Percentiles rank a stretch among this genome's conserved stretches.
These are phyloP conservation scores for Delia radicum DNA, from an alignment of 1,140 invertebrate species.

Conservation along the genomic window DNA sequence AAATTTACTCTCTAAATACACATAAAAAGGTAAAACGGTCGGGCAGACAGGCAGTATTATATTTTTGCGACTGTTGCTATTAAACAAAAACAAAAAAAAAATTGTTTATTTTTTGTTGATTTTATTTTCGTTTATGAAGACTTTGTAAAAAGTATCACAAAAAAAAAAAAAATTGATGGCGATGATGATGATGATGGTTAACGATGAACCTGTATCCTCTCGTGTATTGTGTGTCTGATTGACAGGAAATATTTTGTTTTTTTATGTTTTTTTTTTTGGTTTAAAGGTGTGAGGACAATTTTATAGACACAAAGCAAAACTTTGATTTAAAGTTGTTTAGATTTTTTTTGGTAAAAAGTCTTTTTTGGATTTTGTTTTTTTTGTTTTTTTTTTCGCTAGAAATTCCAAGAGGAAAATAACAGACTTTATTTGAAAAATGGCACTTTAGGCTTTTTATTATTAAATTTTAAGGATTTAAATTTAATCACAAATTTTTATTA, in stretches of 20 bases:
- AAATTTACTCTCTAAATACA: neutral
- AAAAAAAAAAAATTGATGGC: neutral
- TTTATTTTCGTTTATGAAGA: neutral
- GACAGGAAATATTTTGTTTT: neutral
- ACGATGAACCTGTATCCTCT: neutral
- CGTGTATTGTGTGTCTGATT: neutral
- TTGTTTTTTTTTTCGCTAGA: no score
- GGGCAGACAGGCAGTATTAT: neutral
- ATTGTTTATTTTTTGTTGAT: neutral
- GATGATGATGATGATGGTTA: no score
- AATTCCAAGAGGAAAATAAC: neutral
- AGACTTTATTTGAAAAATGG: constrained; percentile 4
- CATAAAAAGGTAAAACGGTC: neutral
- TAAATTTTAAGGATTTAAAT: neutral
- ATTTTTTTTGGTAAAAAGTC: neutral
- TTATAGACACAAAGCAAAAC: constrained; percentile 20
- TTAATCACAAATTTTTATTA: neutral
- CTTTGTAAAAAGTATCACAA: neutral
- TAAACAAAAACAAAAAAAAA: no score
- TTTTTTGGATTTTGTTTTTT: neutral
- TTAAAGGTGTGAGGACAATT: neutral
- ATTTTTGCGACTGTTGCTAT: constrained; percentile 16
- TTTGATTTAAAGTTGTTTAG: no score
- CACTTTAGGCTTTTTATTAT: neutral
- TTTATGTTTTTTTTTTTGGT: neutral